A percentile compares a stretch with the other conserved stretches of the same genome.
Evolutionary conservation across 2,888 invertebrate genomes (phyloP).

Genomic region (Cordilura impudica): DNA sequence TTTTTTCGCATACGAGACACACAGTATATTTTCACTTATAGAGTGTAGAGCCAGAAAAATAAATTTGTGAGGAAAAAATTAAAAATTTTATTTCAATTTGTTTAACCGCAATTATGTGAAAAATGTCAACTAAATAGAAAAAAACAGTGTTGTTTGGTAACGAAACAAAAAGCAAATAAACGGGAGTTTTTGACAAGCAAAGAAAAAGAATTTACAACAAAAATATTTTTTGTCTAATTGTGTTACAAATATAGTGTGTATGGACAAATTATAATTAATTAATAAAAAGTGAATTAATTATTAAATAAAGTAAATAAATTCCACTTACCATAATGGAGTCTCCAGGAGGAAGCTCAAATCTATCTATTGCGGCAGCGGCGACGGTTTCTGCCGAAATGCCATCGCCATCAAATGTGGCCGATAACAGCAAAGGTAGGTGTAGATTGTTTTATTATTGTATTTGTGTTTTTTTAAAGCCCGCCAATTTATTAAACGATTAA

Average conservation of each 20-base stretch:
- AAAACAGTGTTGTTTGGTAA: slow-evolving; percentile 52
- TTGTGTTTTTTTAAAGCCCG: slow-evolving; percentile 40
- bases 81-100: slow-evolving; percentile 19
- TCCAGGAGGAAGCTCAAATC: slow-evolving; percentile 38
- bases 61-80: slow-evolving; percentile 1
- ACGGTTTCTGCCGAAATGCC: slow-evolving; percentile 47
- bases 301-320: background rate
- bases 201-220: slow-evolving; percentile 48
- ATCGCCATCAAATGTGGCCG: slow-evolving; percentile 53
- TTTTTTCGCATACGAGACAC: slow-evolving; percentile 49
- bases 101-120: slow-evolving; percentile 18
- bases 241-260: slow-evolving; percentile 11
- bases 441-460: background rate
- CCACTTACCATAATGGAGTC: slow-evolving; percentile 29
- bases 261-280: background rate
- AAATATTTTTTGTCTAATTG: slow-evolving; percentile 20
- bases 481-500: slow-evolving; percentile 29
- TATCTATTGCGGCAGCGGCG: slow-evolving; percentile 5
- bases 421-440: slow-evolving; percentile 48
- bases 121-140: slow-evolving; percentile 40
- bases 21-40: slow-evolving; percentile 42
- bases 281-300: background rate
- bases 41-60: slow-evolving; percentile 25
- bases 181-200: slow-evolving; percentile 44
- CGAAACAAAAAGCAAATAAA: slow-evolving; percentile 29